Evolutionary conservation across 2,113 vertebrate genomes (phyloP).

Genomic region (Nesogale talazaci): DNA sequence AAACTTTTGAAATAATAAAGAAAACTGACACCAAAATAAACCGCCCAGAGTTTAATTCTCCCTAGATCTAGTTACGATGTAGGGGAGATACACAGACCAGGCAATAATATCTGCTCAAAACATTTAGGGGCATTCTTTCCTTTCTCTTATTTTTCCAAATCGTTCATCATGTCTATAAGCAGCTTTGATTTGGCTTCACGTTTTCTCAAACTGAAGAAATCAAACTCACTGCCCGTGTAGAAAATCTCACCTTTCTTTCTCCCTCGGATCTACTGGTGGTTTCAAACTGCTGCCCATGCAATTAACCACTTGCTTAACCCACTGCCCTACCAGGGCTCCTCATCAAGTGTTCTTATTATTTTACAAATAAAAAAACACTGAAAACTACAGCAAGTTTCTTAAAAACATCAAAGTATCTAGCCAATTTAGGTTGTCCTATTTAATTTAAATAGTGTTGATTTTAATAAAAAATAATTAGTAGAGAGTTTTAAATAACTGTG

Average conservation of each 20-base stretch:
- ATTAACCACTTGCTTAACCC: too few species aligned
- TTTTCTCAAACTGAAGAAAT: too few species aligned
- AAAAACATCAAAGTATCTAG: neutral
- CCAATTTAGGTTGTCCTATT: neutral
- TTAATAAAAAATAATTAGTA: neutral
- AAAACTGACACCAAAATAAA: conserved; percentile 14
- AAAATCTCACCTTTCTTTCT: too few species aligned
- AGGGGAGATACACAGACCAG: neutral
- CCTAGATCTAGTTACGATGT: neutral
- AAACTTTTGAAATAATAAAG: conserved; percentile 38
- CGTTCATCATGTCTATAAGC: neutral
- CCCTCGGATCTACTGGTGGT: too few species aligned
- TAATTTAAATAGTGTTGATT: neutral
- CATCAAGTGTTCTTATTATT: neutral
- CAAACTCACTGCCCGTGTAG: too few species aligned
- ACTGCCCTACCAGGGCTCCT: too few species aligned
- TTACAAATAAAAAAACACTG: conserved; percentile 21
- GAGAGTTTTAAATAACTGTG: conserved; percentile 24
- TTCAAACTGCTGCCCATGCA: too few species aligned
- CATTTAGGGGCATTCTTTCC: neutral
- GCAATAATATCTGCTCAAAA: too few species aligned
- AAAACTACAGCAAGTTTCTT: conserved; percentile 24
- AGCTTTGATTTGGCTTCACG: conserved; percentile 1
- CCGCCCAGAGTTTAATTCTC: neutral
- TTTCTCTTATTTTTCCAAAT: neutral